A percentile compares a stretch with the other conserved stretches of the same genome.
Conservation (phyloP, 53 echinoderm and acorn worm species). For the Temnopleurus reevesii region DNA sequence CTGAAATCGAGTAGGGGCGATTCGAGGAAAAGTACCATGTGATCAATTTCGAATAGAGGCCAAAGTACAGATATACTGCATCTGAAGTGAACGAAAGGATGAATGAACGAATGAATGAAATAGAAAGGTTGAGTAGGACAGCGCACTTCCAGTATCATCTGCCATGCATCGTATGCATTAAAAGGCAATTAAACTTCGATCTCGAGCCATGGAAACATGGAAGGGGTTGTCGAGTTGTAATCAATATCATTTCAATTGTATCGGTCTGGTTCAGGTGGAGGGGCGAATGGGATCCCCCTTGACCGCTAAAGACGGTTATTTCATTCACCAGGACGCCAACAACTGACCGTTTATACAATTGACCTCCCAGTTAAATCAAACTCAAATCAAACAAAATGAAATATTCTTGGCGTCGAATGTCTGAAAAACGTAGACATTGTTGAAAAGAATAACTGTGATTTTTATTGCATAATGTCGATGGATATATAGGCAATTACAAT, state of each 20-base stretch:
- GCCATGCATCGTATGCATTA: background rate
- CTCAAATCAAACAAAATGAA: background rate
- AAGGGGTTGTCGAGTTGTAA: background rate
- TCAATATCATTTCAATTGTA: background rate
- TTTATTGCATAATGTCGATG: too few relatives aligned
- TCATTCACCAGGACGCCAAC: background rate
- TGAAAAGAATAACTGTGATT: too few relatives aligned
- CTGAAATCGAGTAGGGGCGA: too few relatives aligned
- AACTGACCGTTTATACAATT: background rate
- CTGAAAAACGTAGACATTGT: too few relatives aligned
- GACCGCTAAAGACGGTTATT: conserved; percentile 6
- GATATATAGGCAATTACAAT: too few relatives aligned
- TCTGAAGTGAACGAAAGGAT: too few relatives aligned
- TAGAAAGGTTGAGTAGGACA: background rate
- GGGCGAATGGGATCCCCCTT: background rate
- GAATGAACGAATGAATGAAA: too few relatives aligned
- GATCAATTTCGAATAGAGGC: too few relatives aligned
- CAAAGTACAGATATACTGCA: too few relatives aligned
- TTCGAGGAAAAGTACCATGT: too few relatives aligned
- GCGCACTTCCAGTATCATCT: background rate
- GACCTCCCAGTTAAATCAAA: background rate
- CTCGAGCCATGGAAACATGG: background rate
- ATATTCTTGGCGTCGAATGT: too few relatives aligned
- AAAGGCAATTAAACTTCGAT: conserved; percentile 20
- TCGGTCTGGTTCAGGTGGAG: background rate